Percentiles rank a stretch among this genome's conserved stretches.
Evolutionary conservation across 2,888 invertebrate genomes (phyloP).

Genomic region (Scelioninae gen. 1): DNA sequence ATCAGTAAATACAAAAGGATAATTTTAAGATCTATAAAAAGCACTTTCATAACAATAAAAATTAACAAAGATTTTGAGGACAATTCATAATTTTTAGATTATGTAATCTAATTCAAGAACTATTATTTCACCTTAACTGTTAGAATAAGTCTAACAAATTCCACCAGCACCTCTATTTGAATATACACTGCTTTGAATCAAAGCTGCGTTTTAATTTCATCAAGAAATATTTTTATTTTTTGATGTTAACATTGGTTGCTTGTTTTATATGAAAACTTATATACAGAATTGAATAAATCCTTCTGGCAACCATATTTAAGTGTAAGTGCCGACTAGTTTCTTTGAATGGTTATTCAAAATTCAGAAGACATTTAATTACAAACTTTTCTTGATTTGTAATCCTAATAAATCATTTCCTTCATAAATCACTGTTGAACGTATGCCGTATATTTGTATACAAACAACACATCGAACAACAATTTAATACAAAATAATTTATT

Average conservation of each 20-base stretch:
- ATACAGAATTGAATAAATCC: conserved; percentile 40
- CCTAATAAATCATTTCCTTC: too few species aligned
- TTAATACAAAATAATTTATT: too few species aligned
- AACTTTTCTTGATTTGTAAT: conserved; percentile 6
- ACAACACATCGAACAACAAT: too few species aligned
- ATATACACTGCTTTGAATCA: neutral
- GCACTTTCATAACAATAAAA: too few species aligned
- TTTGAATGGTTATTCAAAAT: conserved; percentile 30
- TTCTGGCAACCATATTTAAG: conserved; percentile 61
- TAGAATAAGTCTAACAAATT: conserved; percentile 46
- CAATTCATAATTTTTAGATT: too few species aligned
- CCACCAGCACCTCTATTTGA: conserved; percentile 40
- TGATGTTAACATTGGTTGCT: conserved; percentile 11
- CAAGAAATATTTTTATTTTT: conserved; percentile 1
- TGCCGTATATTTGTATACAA: too few species aligned
- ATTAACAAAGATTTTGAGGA: too few species aligned
- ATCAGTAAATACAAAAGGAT: too few species aligned
- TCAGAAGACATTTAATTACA: conserved; percentile 16
- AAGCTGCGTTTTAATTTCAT: neutral
- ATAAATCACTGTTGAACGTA: too few species aligned
- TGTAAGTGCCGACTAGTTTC: conserved; percentile 63
- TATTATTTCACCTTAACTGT: too few species aligned
- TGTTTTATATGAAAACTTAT: conserved; percentile 31
- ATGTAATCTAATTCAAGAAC: too few species aligned
- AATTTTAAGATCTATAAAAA: too few species aligned